A percentile compares a stretch with the other conserved stretches of the same genome.
These are phyloP conservation scores for Sinelater perroti DNA, from an alignment of 2,888 invertebrate genomes.

Conservation along the genomic window DNA sequence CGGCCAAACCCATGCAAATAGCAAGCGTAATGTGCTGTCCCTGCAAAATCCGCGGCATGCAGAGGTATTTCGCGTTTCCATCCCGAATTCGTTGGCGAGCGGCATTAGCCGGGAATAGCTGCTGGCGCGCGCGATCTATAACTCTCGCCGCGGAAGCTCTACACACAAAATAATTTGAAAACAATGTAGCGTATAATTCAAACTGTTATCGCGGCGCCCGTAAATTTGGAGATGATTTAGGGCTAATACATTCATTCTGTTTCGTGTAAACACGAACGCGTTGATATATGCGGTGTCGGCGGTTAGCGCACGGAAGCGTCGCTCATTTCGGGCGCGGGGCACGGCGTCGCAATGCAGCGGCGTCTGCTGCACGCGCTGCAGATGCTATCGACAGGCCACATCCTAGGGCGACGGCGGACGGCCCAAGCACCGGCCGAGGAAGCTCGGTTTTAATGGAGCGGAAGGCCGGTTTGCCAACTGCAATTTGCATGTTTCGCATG, in stretches of 20 bases:
- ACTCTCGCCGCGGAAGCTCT: conserved; percentile 42
- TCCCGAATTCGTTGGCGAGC: conserved; percentile 27
- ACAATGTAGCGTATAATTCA: conserved; percentile 59
- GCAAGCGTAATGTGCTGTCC: too few relatives aligned
- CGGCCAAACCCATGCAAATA: too few relatives aligned
- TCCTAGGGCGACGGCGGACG: conserved; percentile 47
- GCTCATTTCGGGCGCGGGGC: conserved; percentile 28
- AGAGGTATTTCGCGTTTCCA: conserved; percentile 30
- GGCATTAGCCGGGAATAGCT: conserved; percentile 31
- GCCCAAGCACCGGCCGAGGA: conserved; percentile 52
- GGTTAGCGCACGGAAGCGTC: conserved; percentile 39
- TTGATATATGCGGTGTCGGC: conserved; percentile 43
- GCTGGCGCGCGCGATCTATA: conserved; percentile 35
- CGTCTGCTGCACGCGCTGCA: conserved; percentile 41
- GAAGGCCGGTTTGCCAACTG: conserved; percentile 52
- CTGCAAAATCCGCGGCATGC: too few relatives aligned
- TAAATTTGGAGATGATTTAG: conserved; percentile 56
- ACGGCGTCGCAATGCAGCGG: conserved; percentile 38
- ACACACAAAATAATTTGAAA: conserved; percentile 55
- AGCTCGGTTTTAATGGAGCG: conserved; percentile 55
- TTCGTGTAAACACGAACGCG: conserved; percentile 50
- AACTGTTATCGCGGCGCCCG: conserved; percentile 54
- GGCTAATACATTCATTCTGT: conserved; percentile 53
- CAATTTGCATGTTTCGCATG: conserved; percentile 56
- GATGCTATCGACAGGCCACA: conserved; percentile 46